Percentiles rank a stretch among this genome's conserved stretches.
phyloP scores from a whole-genome alignment of 1,140 invertebrate species.

The Bombus difficillimus region DNA sequence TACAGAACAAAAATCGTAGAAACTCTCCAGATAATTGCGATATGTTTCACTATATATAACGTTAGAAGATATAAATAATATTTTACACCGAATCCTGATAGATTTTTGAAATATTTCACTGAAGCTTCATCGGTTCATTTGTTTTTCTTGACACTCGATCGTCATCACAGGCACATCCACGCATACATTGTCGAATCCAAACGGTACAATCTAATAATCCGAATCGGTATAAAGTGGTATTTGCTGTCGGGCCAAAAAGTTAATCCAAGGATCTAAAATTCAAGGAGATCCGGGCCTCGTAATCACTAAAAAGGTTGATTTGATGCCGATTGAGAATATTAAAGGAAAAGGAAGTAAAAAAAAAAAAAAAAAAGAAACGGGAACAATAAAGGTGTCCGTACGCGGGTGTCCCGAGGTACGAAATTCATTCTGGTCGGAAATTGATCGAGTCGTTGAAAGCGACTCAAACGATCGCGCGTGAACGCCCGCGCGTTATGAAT shows the following conservation, averaged over 20 bases:
- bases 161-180: too few relatives aligned
- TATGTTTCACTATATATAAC: too few relatives aligned
- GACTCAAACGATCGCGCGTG: neutral
- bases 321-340: slow-evolving; percentile 6
- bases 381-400: neutral
- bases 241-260: slow-evolving; percentile 3
- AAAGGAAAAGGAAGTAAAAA: neutral
- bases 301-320: slow-evolving; percentile 38
- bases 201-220: neutral
- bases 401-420: neutral
- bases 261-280: slow-evolving; percentile 1
- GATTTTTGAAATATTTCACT: too few relatives aligned
- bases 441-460: slow-evolving; percentile 28
- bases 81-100: too few relatives aligned
- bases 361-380: neutral
- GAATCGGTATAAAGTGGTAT: neutral
- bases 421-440: slow-evolving; percentile 18
- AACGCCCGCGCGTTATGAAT: slow-evolving; percentile 54
- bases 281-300: slow-evolving; percentile 26
- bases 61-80: too few relatives aligned
- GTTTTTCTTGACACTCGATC: too few relatives aligned
- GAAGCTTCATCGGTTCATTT: too few relatives aligned
- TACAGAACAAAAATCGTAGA: too few relatives aligned
- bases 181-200: neutral
- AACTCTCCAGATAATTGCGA: too few relatives aligned